A percentile compares a stretch with the other conserved stretches of the same genome.
Conservation (phyloP, 2,113 vertebrate species). For the Aegotheles bennettii region DNA sequence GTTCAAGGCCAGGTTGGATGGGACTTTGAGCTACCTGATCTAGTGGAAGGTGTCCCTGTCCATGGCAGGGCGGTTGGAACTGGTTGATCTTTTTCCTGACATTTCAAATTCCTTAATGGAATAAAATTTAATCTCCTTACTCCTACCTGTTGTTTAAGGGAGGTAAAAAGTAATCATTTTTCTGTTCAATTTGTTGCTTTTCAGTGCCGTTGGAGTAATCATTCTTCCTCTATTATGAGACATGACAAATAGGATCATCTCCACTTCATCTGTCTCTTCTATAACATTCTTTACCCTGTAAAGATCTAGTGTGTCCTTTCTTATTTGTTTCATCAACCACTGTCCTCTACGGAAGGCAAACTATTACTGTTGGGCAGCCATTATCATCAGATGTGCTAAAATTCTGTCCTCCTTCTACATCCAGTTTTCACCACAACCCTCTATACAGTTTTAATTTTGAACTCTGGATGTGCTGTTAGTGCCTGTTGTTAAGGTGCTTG, state of each 20-base stretch:
- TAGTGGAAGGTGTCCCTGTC: too few relatives aligned
- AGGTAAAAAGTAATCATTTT: not conserved
- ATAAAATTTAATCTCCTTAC: not conserved
- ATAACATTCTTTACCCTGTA: not conserved
- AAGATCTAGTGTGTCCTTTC: not conserved
- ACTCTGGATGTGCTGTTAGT: not conserved
- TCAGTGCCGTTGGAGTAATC: not conserved
- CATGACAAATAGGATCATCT: not conserved
- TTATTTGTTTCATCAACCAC: conserved; percentile 13
- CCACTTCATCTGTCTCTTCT: not conserved
- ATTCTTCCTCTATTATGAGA: not conserved
- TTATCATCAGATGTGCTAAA: accelerated
- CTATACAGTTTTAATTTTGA: not conserved
- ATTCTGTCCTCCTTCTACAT: not conserved
- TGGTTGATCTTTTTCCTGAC: not conserved
- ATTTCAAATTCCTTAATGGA: not conserved
- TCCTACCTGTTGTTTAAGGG: not conserved
- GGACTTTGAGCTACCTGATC: too few relatives aligned
- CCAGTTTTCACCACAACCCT: not conserved
- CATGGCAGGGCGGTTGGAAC: too few relatives aligned
- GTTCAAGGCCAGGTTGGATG: too few relatives aligned
- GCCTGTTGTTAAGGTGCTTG: not conserved
- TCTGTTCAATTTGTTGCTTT: not conserved
- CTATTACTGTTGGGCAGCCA: not conserved
- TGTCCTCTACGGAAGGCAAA: not conserved